Conservation (phyloP, 2,888 invertebrate genomes). For the Drosophila suboccidentalis region DNA sequence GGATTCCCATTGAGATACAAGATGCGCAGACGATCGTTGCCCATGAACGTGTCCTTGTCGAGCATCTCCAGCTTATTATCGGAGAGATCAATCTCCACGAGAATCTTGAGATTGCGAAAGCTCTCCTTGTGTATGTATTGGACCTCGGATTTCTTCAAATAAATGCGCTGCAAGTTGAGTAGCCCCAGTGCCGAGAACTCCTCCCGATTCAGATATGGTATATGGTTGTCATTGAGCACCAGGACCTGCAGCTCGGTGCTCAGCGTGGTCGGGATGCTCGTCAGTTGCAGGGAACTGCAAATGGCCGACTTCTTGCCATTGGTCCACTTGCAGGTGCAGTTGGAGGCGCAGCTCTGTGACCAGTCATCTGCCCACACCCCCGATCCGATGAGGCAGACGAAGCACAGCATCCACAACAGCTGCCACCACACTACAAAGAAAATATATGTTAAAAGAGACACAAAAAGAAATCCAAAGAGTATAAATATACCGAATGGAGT, state of each 20-base stretch:
- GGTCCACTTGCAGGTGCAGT: conserved; percentile 96
- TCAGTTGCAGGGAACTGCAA: conserved; percentile 93
- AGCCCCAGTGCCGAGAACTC: conserved; percentile 92
- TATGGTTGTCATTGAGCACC: conserved; percentile 93
- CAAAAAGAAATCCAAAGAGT: conserved; percentile 6
- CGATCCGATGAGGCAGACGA: conserved; percentile 52
- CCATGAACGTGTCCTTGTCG: conserved; percentile 92
- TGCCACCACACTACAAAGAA: conserved; percentile 62
- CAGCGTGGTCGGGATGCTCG: conserved; percentile 90
- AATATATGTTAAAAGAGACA: conserved; percentile 9
- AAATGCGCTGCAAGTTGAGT: conserved; percentile 93
- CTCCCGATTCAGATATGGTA: conserved; percentile 91
- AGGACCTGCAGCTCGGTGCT: conserved; percentile 91
- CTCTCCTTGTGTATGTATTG: conserved; percentile 92
- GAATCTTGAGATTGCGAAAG: conserved; percentile 93
- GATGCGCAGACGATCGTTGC: conserved; percentile 92
- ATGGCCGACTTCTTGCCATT: conserved; percentile 95
- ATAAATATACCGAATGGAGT: too few relatives aligned
- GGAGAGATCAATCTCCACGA: conserved; percentile 94
- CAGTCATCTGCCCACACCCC: conserved; percentile 90
- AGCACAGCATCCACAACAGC: conserved; percentile 55
- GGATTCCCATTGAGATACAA: conserved; percentile 94
- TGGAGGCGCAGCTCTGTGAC: conserved; percentile 93
- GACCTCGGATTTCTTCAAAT: conserved; percentile 91
- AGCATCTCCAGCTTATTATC: conserved; percentile 92